Conservation (phyloP, 53 echinoderm and acorn worm genomes). For the Hippasteria phrygiana region DNA sequence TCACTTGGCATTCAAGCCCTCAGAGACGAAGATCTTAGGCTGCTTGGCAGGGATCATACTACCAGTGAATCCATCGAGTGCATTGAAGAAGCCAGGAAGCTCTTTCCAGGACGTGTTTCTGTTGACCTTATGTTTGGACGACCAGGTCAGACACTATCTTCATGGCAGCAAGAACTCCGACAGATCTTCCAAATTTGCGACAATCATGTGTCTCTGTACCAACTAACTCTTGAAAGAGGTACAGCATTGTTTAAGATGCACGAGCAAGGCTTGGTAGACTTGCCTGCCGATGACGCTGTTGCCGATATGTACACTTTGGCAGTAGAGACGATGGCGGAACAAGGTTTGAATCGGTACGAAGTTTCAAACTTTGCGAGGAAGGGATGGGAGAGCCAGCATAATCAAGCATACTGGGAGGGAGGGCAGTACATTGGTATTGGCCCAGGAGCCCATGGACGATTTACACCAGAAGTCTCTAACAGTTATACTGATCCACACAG, state of each 20-base stretch:
- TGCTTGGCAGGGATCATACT: slow-evolving; percentile 88
- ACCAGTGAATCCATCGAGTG: slow-evolving; percentile 70
- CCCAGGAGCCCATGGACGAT: slow-evolving; percentile 95
- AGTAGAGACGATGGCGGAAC: slow-evolving; percentile 66
- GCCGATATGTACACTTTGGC: slow-evolving; percentile 94
- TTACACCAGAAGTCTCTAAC: slow-evolving; percentile 5
- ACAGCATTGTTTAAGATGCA: slow-evolving; percentile 80
- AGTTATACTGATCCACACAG: background rate
- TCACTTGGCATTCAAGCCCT: slow-evolving; percentile 91
- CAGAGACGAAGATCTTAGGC: slow-evolving; percentile 67
- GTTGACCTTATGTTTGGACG: slow-evolving; percentile 91
- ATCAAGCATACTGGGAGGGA: slow-evolving; percentile 88
- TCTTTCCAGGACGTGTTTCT: slow-evolving; percentile 80
- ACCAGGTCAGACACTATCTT: slow-evolving; percentile 73
- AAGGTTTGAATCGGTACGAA: slow-evolving; percentile 85
- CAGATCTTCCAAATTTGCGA: slow-evolving; percentile 71
- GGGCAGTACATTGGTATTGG: slow-evolving; percentile 94
- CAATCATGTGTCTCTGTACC: slow-evolving; percentile 89
- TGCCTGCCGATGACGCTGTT: slow-evolving; percentile 71
- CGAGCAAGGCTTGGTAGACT: slow-evolving; percentile 56
- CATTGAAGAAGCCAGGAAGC: slow-evolving; percentile 70
- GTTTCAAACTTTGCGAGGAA: slow-evolving; percentile 89
- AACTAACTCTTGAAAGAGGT: slow-evolving; percentile 90
- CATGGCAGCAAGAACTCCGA: slow-evolving; percentile 79
- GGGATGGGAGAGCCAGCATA: slow-evolving; percentile 74